phyloP scores from a whole-genome alignment of 2,797 vertebrate genomes.

The Echeneis naucrates region DNA sequence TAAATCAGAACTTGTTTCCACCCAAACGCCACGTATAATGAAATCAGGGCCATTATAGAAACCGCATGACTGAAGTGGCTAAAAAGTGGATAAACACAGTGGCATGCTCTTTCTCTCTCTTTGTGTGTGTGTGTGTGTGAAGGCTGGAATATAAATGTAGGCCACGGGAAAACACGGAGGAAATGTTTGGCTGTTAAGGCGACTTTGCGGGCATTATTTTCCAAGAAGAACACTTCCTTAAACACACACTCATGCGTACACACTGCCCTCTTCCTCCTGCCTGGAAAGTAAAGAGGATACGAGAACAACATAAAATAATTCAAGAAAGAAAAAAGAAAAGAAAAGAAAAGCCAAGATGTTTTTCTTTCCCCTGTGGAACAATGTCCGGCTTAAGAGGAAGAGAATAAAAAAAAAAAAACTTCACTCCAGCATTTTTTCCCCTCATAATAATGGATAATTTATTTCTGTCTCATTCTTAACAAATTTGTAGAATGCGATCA shows the following conservation, averaged over 20 bases:
- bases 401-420: constrained; percentile 15
- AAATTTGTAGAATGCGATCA: not conserved
- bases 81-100: constrained; percentile 56
- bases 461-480: constrained; percentile 8
- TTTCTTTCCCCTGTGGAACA: constrained; percentile 61
- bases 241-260: constrained; percentile 19
- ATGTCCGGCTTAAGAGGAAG: constrained; percentile 35
- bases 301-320: constrained; percentile 28
- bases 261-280: constrained; percentile 51
- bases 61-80: constrained; percentile 60
- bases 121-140: constrained; percentile 20
- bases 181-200: constrained; percentile 71
- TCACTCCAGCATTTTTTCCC: constrained; percentile 9
- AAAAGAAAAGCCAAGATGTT: constrained; percentile 31
- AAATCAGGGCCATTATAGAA: constrained; percentile 51
- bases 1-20: constrained; percentile 39
- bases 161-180: constrained; percentile 64
- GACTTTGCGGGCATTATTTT: constrained; percentile 71
- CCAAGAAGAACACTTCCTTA: constrained; percentile 67
- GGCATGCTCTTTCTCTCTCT: constrained; percentile 43
- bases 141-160: constrained; percentile 65
- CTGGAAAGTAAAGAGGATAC: constrained; percentile 56
- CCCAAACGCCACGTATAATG: constrained; percentile 45
- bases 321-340: not conserved
- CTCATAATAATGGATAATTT: constrained; percentile 5